phyloP scores from a whole-genome alignment of 92 coral and sea anemone species.

The Siderastrea siderea region DNA sequence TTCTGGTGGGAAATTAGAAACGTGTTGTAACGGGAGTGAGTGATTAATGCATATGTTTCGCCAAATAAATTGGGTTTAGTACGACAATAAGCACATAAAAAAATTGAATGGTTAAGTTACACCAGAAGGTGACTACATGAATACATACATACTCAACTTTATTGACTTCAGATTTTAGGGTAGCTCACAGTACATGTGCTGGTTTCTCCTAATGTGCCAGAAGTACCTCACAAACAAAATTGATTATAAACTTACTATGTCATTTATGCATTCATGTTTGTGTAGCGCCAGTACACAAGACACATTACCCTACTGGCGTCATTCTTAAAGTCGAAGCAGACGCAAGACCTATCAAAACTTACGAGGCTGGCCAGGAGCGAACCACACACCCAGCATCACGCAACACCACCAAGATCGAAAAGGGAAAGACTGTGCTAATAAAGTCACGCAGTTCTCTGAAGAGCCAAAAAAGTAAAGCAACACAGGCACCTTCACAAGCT shows the following conservation, averaged over 20 bases:
- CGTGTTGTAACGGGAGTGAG: no score
- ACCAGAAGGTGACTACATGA: no score
- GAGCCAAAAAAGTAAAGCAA: background rate
- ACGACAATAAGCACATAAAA: no score
- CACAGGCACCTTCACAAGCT: background rate
- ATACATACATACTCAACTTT: no score
- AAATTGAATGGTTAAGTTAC: no score
- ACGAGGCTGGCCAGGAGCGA: background rate
- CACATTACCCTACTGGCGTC: constrained; percentile 3
- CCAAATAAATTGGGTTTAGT: no score
- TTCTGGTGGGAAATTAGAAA: no score
- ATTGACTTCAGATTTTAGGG: no score
- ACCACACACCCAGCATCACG: background rate
- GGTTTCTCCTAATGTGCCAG: background rate
- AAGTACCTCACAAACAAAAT: background rate
- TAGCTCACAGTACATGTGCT: no score
- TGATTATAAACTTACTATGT: no score
- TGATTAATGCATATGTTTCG: no score
- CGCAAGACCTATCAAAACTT: constrained; percentile 45
- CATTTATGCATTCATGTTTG: background rate
- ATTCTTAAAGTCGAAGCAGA: constrained; percentile 62
- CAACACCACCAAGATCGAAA: background rate
- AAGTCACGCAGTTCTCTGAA: background rate
- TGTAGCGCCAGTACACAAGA: constrained; percentile 8
- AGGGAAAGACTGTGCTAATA: background rate